Base-by-base conservation (phyloP, 2,888 invertebrate genomes). In the Ochropleura leucogaster region DNA sequence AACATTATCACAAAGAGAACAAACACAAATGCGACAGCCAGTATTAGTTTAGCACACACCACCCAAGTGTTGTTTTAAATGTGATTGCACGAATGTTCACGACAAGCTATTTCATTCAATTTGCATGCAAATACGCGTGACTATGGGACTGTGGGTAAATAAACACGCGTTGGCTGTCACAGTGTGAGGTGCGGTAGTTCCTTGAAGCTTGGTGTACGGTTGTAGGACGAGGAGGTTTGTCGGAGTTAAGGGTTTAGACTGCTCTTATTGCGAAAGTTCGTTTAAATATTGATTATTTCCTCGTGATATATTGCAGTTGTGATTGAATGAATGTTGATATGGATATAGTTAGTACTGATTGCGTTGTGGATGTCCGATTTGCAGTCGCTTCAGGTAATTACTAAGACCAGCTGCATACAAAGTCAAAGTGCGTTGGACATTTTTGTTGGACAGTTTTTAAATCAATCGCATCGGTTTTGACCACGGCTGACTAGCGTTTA, bases 121-220 rank as follows among this genome's bases (percentile, higher is more conserved):
- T 85, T 86, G 73, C 74, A 84, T 87, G 84, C 77, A 84, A 89
- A 85, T 85, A 84, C 73, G 75, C 59, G 75, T 70, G 76, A 66
- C 72, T 44, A 62, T 46, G 62, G 62, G 10, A n/a, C 62, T 65
- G 68, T 69, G 69, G 57, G 71, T 84, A 79, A 82, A 87, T 82
- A 86, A 82, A 79, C 79, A 73, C 65, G 68, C 62, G 46, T 70
- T 68, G 74, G 9, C 30, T 77, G 79, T 63, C 74, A 73, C 68
- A 65, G 57, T 49, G 68, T 74, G 65, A 73, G 62, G 44, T 64
- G 71, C 47, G 72, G 62, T 30, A 30, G 30, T 64, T 74, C 44
- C 63, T 57, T 46, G 18, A 30, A 60, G 53, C 62, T 62, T 44
- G 6, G 51, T n/a, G 20, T 59, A 44, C n/a, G 46, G 55, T 47